phyloP scores from a whole-genome alignment of 1,140 invertebrate species.

The Heliconius congener region DNA sequence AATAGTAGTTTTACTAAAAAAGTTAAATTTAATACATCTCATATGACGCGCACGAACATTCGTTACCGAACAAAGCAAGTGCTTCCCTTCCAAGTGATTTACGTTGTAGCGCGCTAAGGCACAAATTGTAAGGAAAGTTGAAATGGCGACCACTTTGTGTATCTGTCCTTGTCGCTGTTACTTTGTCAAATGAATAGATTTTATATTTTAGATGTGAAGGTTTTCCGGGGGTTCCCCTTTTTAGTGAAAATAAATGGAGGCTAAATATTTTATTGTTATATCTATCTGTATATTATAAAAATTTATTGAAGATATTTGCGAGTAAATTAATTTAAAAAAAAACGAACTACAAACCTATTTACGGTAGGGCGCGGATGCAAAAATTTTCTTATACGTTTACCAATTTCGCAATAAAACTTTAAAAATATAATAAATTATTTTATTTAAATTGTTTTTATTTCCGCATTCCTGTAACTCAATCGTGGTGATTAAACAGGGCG shows the following conservation, averaged over 20 bases:
- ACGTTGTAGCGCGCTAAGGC: constrained; percentile 27
- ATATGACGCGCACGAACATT: constrained; percentile 23
- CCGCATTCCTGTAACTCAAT: too few relatives aligned
- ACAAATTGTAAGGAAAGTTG: constrained; percentile 34
- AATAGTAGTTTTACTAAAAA: too few relatives aligned
- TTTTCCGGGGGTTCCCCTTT: neutral
- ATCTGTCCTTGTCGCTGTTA: constrained; percentile 12
- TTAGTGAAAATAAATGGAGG: neutral
- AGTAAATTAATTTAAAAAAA: too few relatives aligned
- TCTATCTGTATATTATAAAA: neutral
- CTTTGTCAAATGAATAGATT: constrained; percentile 11
- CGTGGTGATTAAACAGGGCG: too few relatives aligned
- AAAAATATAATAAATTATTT: too few relatives aligned
- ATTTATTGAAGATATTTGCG: too few relatives aligned
- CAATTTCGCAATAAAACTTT: too few relatives aligned
- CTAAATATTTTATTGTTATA: neutral
- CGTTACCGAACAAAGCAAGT: constrained; percentile 35
- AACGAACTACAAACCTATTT: too few relatives aligned
- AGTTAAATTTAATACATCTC: neutral
- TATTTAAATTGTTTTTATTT: too few relatives aligned
- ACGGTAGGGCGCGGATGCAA: too few relatives aligned
- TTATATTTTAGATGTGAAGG: neutral
- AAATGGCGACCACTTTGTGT: constrained; percentile 16
- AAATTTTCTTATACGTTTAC: too few relatives aligned
- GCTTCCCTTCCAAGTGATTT: constrained; percentile 36